Evolutionary conservation across 2,113 vertebrate species (phyloP).

Genomic region (Sitta europaea): DNA sequence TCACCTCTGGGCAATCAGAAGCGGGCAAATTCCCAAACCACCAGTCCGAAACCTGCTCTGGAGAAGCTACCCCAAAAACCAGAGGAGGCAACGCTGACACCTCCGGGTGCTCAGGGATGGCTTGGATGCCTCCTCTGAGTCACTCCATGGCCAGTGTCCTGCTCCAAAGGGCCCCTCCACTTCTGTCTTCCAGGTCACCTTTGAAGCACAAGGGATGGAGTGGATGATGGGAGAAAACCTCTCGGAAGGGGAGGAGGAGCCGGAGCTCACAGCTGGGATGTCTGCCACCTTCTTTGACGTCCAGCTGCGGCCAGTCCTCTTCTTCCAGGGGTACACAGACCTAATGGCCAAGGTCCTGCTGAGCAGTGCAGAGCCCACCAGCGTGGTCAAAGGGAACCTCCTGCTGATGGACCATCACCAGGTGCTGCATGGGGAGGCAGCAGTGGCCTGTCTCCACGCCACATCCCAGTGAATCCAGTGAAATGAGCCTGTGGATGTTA

Average conservation of each 20-base stretch:
- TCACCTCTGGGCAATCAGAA: background rate
- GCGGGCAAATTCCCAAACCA: background rate
- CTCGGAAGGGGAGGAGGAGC: background rate
- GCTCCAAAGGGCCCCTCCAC: background rate
- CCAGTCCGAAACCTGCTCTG: background rate
- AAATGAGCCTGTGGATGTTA: background rate
- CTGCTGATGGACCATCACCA: constrained; percentile 71
- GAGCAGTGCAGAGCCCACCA: constrained; percentile 50
- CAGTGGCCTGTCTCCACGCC: background rate
- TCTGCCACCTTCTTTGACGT: constrained; percentile 59
- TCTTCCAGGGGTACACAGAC: constrained; percentile 70
- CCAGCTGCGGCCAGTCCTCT: constrained; percentile 33
- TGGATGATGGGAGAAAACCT: background rate
- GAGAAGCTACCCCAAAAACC: background rate
- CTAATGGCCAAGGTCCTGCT: constrained; percentile 66
- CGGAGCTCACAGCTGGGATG: constrained; percentile 57
- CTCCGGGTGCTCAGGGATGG: background rate
- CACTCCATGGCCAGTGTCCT: background rate
- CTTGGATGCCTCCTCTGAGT: background rate
- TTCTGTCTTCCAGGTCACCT: constrained; percentile 40
- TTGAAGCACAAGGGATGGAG: constrained; percentile 68
- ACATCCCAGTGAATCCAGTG: background rate
- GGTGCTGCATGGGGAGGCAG: background rate
- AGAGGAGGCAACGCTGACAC: background rate
- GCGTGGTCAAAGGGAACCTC: constrained; percentile 57